Conservation (phyloP, 2,888 invertebrate genomes). For the Pterobdella sp. region DNA sequence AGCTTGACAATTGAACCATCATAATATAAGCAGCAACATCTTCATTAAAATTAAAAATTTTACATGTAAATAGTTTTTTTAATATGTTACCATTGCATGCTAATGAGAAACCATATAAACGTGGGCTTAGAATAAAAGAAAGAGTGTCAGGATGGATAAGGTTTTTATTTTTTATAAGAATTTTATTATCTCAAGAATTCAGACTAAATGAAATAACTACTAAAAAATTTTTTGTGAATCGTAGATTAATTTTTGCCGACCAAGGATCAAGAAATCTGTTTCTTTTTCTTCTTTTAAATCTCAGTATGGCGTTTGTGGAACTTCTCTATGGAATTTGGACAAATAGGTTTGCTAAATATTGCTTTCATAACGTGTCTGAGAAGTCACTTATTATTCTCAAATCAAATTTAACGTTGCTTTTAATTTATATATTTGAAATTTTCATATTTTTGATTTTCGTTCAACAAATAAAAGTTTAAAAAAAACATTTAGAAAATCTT, state of each 20-base stretch:
- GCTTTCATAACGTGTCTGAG: no score
- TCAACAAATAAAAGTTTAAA: neutral
- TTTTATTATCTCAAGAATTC: neutral
- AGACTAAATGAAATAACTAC: neutral
- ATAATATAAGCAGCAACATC: neutral
- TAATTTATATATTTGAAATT: no score
- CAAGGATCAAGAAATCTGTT: constrained; percentile 86
- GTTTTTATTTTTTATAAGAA: constrained; percentile 38
- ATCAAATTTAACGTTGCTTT: no score
- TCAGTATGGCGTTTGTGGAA: constrained; percentile 94
- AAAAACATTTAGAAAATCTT: neutral
- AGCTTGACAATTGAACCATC: neutral
- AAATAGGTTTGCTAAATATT: constrained; percentile 54
- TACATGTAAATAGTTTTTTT: constrained; percentile 4
- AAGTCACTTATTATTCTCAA: no score
- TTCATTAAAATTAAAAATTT: neutral
- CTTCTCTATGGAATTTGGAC: constrained; percentile 70
- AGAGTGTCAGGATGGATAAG: constrained; percentile 51
- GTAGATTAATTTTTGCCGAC: constrained; percentile 78
- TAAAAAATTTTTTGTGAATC: constrained; percentile 27
- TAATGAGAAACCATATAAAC: constrained; percentile 48
- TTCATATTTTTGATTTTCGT: constrained; percentile 11
- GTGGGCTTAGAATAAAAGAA: constrained; percentile 47
- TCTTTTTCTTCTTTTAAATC: constrained; percentile 79
- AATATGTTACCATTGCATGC: constrained; percentile 50